Evolutionary conservation across 2,888 invertebrate genomes (phyloP), one percentile per base, ranked within the genome.

Genomic region (Euplagia quadripunctaria): DNA sequence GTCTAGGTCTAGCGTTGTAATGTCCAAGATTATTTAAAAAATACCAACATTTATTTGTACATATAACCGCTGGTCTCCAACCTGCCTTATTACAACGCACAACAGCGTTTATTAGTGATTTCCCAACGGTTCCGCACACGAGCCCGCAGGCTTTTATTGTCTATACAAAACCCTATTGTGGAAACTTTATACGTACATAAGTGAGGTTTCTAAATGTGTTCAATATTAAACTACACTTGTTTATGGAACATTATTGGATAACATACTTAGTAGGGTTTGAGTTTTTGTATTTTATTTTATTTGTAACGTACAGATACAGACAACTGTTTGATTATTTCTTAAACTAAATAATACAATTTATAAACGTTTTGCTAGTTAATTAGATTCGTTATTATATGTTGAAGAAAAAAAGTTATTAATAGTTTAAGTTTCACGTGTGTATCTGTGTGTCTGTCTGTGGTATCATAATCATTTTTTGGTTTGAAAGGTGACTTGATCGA

Each of bases 31-130:
- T 31, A 31, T 31, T 31, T 1, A 31, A 31, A 31, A 31, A 31
- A 31, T 31, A 31, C 31, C 31, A 9, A 17, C 14, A 9, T n/a
- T 42, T 61, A 31, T 3, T 46, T 46, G 43, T 3, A 4, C 3
- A 6, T 17, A 6, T 12, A 52, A 67, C 73, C 65, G 71, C 69
- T 49, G 17, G 17, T 70, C 16, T 70, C 7, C 3, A 67, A 11
- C 41, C 16, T 4, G n/a, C 73, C 70, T 75, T 77, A 75, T 52
- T 42, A 68, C 55, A 81, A 78, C 76, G 78, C 75, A 77, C 80
- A 76, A 73, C 71, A 77, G 80, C 78, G 79, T 84, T 85, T 85
- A 87, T 88, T 86, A 87, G 86, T 88, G 86, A 88, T 88, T 88
- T 88, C 87, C 87, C 88, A 80, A 72, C 70, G 81, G 87, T 77